phyloP scores from a whole-genome alignment of 2,113 vertebrate genomes.

The Capra hircus region DNA sequence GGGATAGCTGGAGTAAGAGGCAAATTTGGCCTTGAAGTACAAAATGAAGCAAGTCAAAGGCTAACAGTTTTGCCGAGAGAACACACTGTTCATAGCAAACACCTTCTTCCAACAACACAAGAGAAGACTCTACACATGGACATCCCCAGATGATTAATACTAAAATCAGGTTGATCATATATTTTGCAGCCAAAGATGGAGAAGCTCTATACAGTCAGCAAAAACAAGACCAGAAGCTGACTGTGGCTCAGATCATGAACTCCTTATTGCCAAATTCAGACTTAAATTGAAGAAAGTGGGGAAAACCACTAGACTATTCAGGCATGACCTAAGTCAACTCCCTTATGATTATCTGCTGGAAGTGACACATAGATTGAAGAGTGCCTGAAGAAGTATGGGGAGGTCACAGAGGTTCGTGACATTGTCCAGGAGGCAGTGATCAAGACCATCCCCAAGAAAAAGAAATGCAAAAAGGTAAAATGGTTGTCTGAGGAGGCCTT shows the following conservation, averaged over 20 bases:
- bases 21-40: not conserved
- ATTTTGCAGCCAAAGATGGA: not conserved
- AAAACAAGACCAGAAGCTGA: not conserved
- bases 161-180: not conserved
- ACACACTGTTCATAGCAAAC: not conserved
- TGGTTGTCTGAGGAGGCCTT: not conserved
- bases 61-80: not conserved
- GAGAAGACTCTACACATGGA: not conserved
- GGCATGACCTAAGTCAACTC: not conserved
- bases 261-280: not conserved
- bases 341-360: not conserved
- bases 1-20: not conserved
- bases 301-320: not conserved
- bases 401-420: accelerated
- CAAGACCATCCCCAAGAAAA: not conserved
- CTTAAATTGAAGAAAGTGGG: not conserved
- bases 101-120: not conserved
- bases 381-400: not conserved
- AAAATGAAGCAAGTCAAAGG: not conserved
- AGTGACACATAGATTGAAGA: not conserved
- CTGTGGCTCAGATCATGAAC: not conserved
- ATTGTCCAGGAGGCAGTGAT: not conserved
- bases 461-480: not conserved
- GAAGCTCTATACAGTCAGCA: not conserved
- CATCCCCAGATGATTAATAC: not conserved